Evolutionary conservation across 2,113 vertebrate species (phyloP), one percentile per base, ranked within the genome.

Genomic region (Gambusia affinis): DNA sequence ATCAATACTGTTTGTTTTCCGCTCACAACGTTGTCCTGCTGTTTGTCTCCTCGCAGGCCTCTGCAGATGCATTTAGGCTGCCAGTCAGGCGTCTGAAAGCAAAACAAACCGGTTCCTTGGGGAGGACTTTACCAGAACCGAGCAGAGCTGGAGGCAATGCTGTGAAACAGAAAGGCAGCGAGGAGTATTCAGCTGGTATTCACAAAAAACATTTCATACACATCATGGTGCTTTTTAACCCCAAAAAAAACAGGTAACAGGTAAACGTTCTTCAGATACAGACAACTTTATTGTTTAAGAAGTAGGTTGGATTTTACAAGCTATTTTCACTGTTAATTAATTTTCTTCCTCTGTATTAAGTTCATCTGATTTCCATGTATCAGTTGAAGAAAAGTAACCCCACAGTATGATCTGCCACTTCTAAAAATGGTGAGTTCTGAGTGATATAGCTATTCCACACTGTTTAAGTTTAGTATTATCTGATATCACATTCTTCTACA

Each of bases 1-100:
- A 83, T 88, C 84, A 27, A 86, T 88, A 24, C 82, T 60, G 86
- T 86, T 85, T 88, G 84, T 83, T 81, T 89, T 70, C 42, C 54
- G 70, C 82, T 83, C 69, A 8, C 70, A 31, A 73, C 57, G 64
- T 57, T 8, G 65, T 57, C 65, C 72, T 0, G 63, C 73, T 54
- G 82, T 62, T 76, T 57, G 39, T 12, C 65, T 12, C 75, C 79
- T 72, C 37, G 35, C 84, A 65, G 66, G 72, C 72, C 80, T 80
- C 82, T 14, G 66, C 76, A 74, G 82, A 67, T 12, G 14, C 65
- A n/a, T 80, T 80, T 3, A 29, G 44, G 64, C 47, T 24, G 0
- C 69, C 28, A 4, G 62, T 68, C 79, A 68, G 81, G 76, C 68
- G 28, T 19, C 63, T 22, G 66, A 67, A 75, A 83, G 17, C 51